phyloP scores from a whole-genome alignment of 2,888 invertebrate genomes.

The Alsophila aescularia region DNA sequence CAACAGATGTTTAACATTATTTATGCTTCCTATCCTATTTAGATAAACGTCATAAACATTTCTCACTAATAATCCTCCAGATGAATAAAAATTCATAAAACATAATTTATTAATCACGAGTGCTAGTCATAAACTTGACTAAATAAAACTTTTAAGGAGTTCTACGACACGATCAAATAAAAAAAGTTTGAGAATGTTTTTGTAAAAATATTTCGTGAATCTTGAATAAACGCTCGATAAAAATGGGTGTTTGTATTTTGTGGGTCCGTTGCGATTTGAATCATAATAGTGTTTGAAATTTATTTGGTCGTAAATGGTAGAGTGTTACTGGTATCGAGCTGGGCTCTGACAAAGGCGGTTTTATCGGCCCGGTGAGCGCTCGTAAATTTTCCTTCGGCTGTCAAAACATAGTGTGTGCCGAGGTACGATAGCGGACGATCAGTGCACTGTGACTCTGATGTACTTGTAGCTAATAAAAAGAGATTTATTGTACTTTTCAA shows the following conservation, averaged over 20 bases:
- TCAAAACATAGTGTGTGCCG: constrained; percentile 66
- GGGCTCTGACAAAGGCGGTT: constrained; percentile 78
- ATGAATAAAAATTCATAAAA: constrained; percentile 65
- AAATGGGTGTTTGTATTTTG: constrained; percentile 76
- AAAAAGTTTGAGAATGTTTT: constrained; percentile 54
- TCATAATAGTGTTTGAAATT: constrained; percentile 83
- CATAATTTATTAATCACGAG: constrained; percentile 69
- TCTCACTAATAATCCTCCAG: constrained; percentile 60
- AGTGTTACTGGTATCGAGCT: constrained; percentile 65
- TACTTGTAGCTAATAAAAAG: constrained; percentile 27
- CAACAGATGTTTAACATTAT: constrained; percentile 60
- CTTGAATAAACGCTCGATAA: constrained; percentile 64
- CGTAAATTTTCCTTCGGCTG: constrained; percentile 80
- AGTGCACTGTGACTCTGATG: constrained; percentile 23
- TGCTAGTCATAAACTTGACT: constrained; percentile 63
- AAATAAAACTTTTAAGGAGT: constrained; percentile 57
- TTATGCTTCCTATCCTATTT: constrained; percentile 52
- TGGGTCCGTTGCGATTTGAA: constrained; percentile 79
- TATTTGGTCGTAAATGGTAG: constrained; percentile 79
- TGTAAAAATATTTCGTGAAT: constrained; percentile 72
- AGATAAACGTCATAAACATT: constrained; percentile 60
- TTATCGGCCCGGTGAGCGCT: constrained; percentile 74
- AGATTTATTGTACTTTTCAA: constrained; percentile 20
- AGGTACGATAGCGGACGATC: constrained; percentile 39
- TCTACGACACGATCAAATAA: constrained; percentile 43